Conservation (phyloP, 2,113 vertebrate genomes). For the Plestiodon gilberti region DNA sequence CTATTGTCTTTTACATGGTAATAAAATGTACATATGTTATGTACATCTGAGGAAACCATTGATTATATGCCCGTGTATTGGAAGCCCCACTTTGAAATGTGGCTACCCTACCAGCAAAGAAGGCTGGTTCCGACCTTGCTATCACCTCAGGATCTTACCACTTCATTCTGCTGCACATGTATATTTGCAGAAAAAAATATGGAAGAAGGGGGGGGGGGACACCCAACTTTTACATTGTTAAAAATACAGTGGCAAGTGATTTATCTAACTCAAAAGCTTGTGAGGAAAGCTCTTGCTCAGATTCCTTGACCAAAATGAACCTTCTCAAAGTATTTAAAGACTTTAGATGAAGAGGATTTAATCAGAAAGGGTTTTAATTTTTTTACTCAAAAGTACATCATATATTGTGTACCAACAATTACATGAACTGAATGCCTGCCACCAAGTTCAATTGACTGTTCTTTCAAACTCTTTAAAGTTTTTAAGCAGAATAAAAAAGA, state of each 20-base stretch:
- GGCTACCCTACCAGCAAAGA: too few relatives aligned
- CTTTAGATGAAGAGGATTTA: background rate
- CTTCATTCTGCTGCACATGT: too few relatives aligned
- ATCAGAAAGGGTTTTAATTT: background rate
- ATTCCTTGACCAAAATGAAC: background rate
- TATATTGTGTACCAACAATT: background rate
- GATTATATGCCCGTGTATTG: too few relatives aligned
- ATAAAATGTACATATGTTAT: too few relatives aligned
- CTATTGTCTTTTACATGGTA: too few relatives aligned
- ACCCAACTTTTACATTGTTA: background rate
- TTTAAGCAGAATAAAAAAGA: background rate
- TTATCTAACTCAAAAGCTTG: background rate
- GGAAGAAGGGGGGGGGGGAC: too few relatives aligned
- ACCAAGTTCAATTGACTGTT: background rate
- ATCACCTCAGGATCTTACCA: too few relatives aligned
- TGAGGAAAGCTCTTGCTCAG: background rate
- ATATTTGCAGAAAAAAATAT: too few relatives aligned
- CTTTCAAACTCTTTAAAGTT: background rate
- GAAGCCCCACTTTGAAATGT: too few relatives aligned
- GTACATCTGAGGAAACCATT: too few relatives aligned
- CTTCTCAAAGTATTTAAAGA: background rate
- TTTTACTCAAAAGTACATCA: background rate
- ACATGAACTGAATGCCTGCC: background rate
- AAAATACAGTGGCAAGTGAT: background rate
- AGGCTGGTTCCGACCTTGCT: too few relatives aligned